Evolutionary conservation across 1,140 invertebrate species (phyloP), one percentile per base, ranked within the genome.

Genomic region (Calliopsis andreniformis): DNA sequence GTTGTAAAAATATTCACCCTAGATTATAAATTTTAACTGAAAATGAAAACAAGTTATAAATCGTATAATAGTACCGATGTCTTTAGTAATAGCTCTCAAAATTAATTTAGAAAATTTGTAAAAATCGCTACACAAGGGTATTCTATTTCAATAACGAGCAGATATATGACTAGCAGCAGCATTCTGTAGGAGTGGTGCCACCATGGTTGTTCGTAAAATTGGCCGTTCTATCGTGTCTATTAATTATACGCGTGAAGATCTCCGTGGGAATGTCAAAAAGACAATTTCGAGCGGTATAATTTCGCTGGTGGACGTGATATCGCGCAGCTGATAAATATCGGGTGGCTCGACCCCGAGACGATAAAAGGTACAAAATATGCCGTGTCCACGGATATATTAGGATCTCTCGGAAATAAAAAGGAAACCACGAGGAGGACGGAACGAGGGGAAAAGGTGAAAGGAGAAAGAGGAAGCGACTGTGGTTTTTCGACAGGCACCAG

Each of bases 301-400:
- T 79, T 63, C 62, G 55, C 28, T 16, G 47, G 30, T 3, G 49
- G 23, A 12, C 20, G 23, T 25, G 53, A 49, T 70, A 68, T 71
- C 53, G 77, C 71, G 82, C 35, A 10, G 35, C 35, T 39, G 35
- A 39, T 39, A 39, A 39, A 84, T 80, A 83, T 76, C 81, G 69
- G 49, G 42, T 70, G 58, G 67, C 28, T 63, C 76, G 76, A 81
- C 39, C 62, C 47, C 67, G 61, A 25, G 18, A 80, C 81, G 81
- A 83, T 84, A 84, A 83, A 84, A 56, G 81, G 68, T 73, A 83
- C 55, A 70, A 83, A 80, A 79, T 83, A 83, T 76, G 71, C 78
- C 76, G 67, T 63, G 82, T 72, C 62, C 70, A 56, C 72, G 81
- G 81, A 84, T 84, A 84, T 80, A 83, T 84, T 84, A 83, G 77